These are phyloP conservation scores for Maniola jurtina DNA, from an alignment of 1,140 invertebrate genomes.

Conservation along the genomic window DNA sequence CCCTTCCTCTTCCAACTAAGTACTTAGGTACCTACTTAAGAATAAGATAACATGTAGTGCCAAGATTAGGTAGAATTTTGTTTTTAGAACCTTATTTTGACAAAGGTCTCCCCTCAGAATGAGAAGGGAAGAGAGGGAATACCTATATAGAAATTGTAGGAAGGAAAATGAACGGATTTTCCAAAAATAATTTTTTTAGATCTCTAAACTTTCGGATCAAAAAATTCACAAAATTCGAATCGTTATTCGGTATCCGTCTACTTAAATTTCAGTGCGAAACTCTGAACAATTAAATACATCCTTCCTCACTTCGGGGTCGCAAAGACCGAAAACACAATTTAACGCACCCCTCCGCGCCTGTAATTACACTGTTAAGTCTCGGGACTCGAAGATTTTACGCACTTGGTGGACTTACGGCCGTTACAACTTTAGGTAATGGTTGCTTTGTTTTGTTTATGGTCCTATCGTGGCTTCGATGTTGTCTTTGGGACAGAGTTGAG, in stretches of 20 bases:
- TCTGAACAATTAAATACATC: slow-evolving; percentile 3
- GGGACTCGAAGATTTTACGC: slow-evolving; percentile 8
- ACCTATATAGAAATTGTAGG: too few species aligned
- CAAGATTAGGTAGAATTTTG: too few species aligned
- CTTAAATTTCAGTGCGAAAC: background rate
- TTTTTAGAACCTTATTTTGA: too few species aligned
- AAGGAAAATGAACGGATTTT: too few species aligned
- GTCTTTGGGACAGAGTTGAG: background rate
- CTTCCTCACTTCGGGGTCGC: background rate
- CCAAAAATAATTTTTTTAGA: too few species aligned
- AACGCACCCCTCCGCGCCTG: slow-evolving; percentile 2
- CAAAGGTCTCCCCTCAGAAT: too few species aligned
- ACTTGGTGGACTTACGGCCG: slow-evolving; percentile 4
- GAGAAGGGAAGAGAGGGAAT: too few species aligned
- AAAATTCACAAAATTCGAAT: background rate
- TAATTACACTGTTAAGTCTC: slow-evolving; percentile 4
- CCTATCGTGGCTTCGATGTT: background rate
- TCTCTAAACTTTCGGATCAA: background rate
- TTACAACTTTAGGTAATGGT: slow-evolving; percentile 2
- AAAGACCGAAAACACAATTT: slow-evolving; percentile 3
- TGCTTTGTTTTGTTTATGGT: slow-evolving; percentile 11
- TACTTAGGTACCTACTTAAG: too few species aligned
- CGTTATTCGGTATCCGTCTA: too few species aligned
- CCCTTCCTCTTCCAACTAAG: too few species aligned
- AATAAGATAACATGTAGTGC: too few species aligned